Percentiles rank a stretch among this genome's conserved stretches.
Evolutionary conservation across 2,888 invertebrate genomes (phyloP).

Genomic region (Eledone cirrhosa): DNA sequence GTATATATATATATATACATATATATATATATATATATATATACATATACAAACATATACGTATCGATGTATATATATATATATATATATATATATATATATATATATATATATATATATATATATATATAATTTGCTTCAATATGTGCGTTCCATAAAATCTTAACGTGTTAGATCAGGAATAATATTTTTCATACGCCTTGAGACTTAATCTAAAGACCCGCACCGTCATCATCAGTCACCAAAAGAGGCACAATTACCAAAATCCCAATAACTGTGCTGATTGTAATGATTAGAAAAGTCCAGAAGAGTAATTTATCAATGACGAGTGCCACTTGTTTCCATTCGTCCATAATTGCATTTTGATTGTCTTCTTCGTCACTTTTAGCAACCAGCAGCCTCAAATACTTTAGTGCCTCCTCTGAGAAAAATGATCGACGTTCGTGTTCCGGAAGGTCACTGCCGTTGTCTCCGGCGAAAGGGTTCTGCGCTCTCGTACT

Average conservation of each 20-base stretch:
- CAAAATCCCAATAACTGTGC: conserved; percentile 53
- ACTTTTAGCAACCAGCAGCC: conserved; percentile 55
- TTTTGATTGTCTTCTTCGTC: conserved; percentile 56
- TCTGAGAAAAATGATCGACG: conserved; percentile 41
- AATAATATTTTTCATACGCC: too few relatives aligned
- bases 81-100: too few relatives aligned
- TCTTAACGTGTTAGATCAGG: too few relatives aligned
- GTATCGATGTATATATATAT: too few relatives aligned
- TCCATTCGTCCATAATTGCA: conserved; percentile 62
- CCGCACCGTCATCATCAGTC: conserved; percentile 5
- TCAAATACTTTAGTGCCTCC: conserved; percentile 56
- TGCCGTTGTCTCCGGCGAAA: conserved; percentile 28
- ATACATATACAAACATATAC: too few relatives aligned
- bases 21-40: too few relatives aligned
- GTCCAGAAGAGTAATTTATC: conserved; percentile 61
- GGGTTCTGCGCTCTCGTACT: conserved; percentile 25
- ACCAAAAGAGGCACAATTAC: conserved; percentile 53
- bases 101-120: too few relatives aligned
- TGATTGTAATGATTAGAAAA: conserved; percentile 54
- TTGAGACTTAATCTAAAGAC: background rate
- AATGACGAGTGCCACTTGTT: conserved; percentile 60
- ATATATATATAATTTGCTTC: too few relatives aligned
- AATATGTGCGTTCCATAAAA: too few relatives aligned
- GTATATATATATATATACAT: too few relatives aligned
- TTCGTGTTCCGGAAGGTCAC: conserved; percentile 35